Base-by-base conservation (phyloP, 2,113 vertebrate species). In the Electrona antarctica region DNA sequence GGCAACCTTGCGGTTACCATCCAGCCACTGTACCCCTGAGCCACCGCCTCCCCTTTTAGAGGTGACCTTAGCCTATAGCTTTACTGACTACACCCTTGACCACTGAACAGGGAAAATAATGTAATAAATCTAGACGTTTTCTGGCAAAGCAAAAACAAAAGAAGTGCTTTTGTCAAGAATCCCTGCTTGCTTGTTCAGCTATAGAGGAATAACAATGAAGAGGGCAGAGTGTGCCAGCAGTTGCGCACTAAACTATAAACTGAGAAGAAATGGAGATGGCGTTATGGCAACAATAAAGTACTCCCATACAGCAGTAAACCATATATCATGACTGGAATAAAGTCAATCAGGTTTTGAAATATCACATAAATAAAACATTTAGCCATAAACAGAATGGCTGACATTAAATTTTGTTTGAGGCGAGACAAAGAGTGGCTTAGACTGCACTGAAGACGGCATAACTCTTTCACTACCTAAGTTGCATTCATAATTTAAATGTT, bases 211-310 rank as follows among this genome's bases (percentile, higher is more conserved):
- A 67, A 57, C 14, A 78, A 78, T 56, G 74, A 41, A 41, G 33
- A 41, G 33, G 33, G 33, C 33, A 64, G 47, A 67, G 78, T 63
- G 81, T 69, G 79, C 73, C 21, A 74, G 81, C 83, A 85, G 68
- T 75, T 88, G 76, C 68, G 52, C 76, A 59, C 79, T 58, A 67
- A 85, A 89, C 85, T 85, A 90, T 90, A 89, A 91, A 91, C 46
- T n/a, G 77, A 64, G 75, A 5, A 71, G 80, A 84, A 85, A 82
- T 60, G 66, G 86, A 79, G 78, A 76, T 77, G 69, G 74, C 79
- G 84, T 90, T 90, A 90, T 77, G 76, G 85, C 82, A 69, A 70
- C 89, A 69, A 90, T 92, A 92, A 92, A 92, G 77, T 79, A 80
- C n/a, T 74, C 84, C 67, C 85, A 73, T 75, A 78, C 77, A 76